These are phyloP conservation scores for Steatocranus sp. DNA, from an alignment of 2,797 vertebrate genomes.

Conservation along the genomic window DNA sequence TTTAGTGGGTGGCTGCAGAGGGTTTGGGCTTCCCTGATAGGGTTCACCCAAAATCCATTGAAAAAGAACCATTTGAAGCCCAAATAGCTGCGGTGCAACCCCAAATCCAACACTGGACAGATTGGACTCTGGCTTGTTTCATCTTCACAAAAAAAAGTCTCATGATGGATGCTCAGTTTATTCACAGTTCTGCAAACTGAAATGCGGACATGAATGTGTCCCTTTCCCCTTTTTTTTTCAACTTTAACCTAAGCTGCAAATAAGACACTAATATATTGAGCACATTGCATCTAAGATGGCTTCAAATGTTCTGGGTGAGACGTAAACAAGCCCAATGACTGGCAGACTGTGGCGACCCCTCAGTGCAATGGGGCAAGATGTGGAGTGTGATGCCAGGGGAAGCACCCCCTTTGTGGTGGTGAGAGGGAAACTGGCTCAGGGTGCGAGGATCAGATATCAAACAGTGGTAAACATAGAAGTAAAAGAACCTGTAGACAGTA, in stretches of 20 bases:
- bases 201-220: not conserved
- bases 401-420: conserved; percentile 53
- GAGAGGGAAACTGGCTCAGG: conserved; percentile 18
- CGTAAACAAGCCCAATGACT: conserved; percentile 62
- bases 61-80: conserved; percentile 45
- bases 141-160: conserved; percentile 14
- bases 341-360: conserved; percentile 51
- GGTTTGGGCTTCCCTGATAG: conserved; percentile 35
- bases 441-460: conserved; percentile 55
- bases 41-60: conserved; percentile 62
- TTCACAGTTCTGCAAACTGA: conserved; percentile 27
- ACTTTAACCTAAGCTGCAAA: not conserved
- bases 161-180: conserved; percentile 21
- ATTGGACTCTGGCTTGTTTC: conserved; percentile 41
- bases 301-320: conserved; percentile 19
- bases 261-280: conserved; percentile 4
- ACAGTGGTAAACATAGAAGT: not conserved
- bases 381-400: conserved; percentile 51
- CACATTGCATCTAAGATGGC: conserved; percentile 1
- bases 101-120: conserved; percentile 20
- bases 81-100: conserved; percentile 68
- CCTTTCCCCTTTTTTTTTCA: not conserved
- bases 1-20: conserved; percentile 49
- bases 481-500: conserved; percentile 3
- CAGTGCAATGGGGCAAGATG: not conserved